Evolutionary conservation across 2,797 vertebrate species (phyloP), one percentile per base, ranked within the genome.

Genomic region (Tenualosa ilisha): DNA sequence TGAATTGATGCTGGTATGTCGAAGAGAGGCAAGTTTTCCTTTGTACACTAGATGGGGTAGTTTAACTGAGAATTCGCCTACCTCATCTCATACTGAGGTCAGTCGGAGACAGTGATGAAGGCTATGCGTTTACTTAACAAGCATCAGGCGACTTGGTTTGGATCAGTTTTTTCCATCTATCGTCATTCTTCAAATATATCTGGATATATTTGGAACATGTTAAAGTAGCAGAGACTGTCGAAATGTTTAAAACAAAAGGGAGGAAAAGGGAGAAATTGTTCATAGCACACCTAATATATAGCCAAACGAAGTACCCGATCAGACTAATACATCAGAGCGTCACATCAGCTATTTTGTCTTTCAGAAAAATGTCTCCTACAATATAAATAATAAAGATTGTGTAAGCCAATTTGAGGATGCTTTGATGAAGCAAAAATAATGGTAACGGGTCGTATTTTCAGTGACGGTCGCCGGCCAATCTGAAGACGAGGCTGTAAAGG

Each of bases 31-130:
- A 43, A 46, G 2, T 79, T 7, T 22, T 79, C 72, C 7, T 43
- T 13, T 6, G 40, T 20, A 20, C 72, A 79, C 72, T 79, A 79
- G 72, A 79, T 79, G 72, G 72, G 37, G 72, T 79, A 79, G 72
- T 79, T 79, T 46, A 17, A 75, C 37, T 7, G 40, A 75, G 1
- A 75, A 17, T 15, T 37, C 12, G 24, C 56, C 24, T 15, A 68
- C 26, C 13, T 68, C 13, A 9, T 68, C 65, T 72, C 0, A 15
- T 17, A 72, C 65, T 40, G 65, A 72, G 40, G 65, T 26, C 26
- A 37, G 31, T 68, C 63, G 9, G 12, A 12, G 11, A 26, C 31
- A 26, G 26, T 68, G 63, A 68, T 65, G 26, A 15, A 9, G 50
- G 8, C 50, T 51, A 46, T 46, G 31, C 31, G 7, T 6, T 6